Evolutionary conservation across 2,888 invertebrate genomes (phyloP).

Genomic region (Macrosoma leucophasiata): DNA sequence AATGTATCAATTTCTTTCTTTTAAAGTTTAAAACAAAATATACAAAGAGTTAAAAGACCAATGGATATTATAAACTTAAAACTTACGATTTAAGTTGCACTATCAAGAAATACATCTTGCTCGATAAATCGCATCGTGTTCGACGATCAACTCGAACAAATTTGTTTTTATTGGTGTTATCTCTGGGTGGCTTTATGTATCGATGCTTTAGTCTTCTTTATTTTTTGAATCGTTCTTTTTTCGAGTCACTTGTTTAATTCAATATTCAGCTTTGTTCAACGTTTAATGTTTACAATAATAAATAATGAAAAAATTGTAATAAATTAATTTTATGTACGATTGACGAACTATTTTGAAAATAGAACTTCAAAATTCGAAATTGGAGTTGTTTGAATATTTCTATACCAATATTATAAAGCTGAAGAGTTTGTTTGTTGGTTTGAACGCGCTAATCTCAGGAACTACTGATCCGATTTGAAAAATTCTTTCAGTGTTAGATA

Average conservation of each 20-base stretch:
- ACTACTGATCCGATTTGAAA: too few species aligned
- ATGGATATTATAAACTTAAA: slow-evolving; percentile 17
- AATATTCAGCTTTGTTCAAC: too few species aligned
- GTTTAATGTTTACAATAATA: neutral
- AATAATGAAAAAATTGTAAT: neutral
- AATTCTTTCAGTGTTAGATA: too few species aligned
- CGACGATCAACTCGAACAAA: slow-evolving; percentile 59
- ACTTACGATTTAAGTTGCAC: slow-evolving; percentile 45
- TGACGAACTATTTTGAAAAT: too few species aligned
- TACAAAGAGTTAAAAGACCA: slow-evolving; percentile 10
- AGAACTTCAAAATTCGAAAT: too few species aligned
- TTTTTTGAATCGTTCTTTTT: slow-evolving; percentile 28
- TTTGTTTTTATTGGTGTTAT: slow-evolving; percentile 66
- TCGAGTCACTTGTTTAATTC: too few species aligned
- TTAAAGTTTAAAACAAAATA: neutral
- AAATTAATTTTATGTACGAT: slow-evolving; percentile 1
- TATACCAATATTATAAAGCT: too few species aligned
- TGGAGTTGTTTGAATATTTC: too few species aligned
- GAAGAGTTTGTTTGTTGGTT: too few species aligned
- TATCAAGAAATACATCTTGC: slow-evolving; percentile 60
- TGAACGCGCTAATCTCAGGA: too few species aligned
- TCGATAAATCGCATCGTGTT: slow-evolving; percentile 63
- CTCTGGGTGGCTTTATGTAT: slow-evolving; percentile 66
- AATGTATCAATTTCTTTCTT: too few species aligned
- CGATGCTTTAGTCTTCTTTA: slow-evolving; percentile 25